These are phyloP conservation scores for Platyura marginata DNA, from an alignment of 1,140 invertebrate genomes.

Conservation along the genomic window DNA sequence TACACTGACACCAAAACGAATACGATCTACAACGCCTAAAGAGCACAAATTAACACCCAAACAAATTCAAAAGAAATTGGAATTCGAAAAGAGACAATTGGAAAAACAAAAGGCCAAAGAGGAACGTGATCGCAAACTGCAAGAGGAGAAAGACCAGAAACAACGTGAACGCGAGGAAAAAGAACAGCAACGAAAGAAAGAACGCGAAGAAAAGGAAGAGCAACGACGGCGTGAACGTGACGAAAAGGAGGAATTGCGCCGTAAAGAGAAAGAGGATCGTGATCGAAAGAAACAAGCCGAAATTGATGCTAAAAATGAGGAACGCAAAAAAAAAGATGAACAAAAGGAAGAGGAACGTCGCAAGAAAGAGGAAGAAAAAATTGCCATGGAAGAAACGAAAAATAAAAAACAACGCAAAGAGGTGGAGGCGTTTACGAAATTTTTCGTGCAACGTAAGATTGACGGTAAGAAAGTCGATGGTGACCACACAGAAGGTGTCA, in stretches of 20 bases:
- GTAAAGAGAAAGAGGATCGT: conserved; percentile 13
- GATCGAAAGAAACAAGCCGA: conserved; percentile 32
- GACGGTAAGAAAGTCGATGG: conserved; percentile 9
- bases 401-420: conserved; percentile 49
- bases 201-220: conserved; percentile 27
- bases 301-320: conserved; percentile 18
- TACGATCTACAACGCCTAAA: not conserved
- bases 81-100: conserved; percentile 26
- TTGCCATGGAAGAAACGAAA: conserved; percentile 28
- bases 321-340: conserved; percentile 35
- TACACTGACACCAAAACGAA: too few relatives aligned
- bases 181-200: conserved; percentile 21
- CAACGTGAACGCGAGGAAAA: conserved; percentile 19
- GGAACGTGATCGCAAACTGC: conserved; percentile 26
- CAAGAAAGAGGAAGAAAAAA: conserved; percentile 38
- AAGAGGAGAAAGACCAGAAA: conserved; percentile 22
- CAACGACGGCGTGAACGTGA: conserved; percentile 30
- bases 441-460: conserved; percentile 54
- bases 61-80: conserved; percentile 28
- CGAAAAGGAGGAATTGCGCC: conserved; percentile 29
- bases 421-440: conserved; percentile 55
- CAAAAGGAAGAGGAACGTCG: conserved; percentile 36
- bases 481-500: conserved; percentile 14
- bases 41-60: not conserved
- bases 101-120: conserved; percentile 28